Evolutionary conservation across 2,888 invertebrate species (phyloP), one percentile per base, ranked within the genome.

Genomic region (Tricholauxania praeusta): DNA sequence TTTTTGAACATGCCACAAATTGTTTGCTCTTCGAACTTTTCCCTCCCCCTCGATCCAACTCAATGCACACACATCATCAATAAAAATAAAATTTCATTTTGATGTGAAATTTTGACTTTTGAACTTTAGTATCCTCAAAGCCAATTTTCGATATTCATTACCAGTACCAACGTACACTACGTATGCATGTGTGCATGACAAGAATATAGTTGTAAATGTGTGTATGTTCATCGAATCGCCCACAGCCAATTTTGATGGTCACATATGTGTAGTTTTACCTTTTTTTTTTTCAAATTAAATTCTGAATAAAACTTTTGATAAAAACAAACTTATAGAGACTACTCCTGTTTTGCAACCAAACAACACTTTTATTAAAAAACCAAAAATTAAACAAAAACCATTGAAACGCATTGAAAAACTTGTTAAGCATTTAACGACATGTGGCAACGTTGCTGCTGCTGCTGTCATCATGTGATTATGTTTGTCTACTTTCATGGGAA

Each of bases 381-480:
- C 1, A 47, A 15, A 63, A 64, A 47, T 57, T 28, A 57, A 57
- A 22, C 19, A 28, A 57, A 12, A 12, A 22, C 17, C 63, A n/a
- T n/a, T 32, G 17, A 55, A 68, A 60, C 59, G n/a, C 59, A 32
- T 59, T 28, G 32, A 59, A 67, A 49, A 57, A 57, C n/a, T 68
- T 57, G 48, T 59, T 47, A 22, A 68, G 59, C 68, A 59, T 57
- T 68, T 59, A 59, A 68, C 68, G 68, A 49, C 68, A 68, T 59
- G 49, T 68, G 57, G 49, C 48, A 12, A n/a, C 28, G 51, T 15
- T 52, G 64, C 39, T 39, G 39, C 39, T 39, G 39, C 39, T 39
- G 28, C 47, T n/a, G 57, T 39, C 60, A 62, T 62, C 60, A 12
- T 32, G 60, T 39, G 60, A 15, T 62, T 62, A 47, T 62, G 47